Conservation (phyloP, 2,113 vertebrate genomes). For the Ginglymostoma cirratum region DNA sequence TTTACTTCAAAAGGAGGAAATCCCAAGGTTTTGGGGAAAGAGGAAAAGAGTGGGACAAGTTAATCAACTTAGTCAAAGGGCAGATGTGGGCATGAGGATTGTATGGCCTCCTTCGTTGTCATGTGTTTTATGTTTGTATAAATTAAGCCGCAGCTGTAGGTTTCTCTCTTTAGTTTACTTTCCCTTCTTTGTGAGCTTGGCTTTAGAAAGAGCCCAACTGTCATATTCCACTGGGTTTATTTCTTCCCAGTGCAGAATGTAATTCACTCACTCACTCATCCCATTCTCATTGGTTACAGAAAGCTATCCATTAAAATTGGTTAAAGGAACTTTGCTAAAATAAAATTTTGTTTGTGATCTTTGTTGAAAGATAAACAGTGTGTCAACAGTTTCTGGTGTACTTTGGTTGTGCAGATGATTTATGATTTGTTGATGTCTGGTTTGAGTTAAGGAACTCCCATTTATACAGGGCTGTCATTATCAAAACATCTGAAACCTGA, state of each 20-base stretch:
- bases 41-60: not conserved
- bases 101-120: not conserved
- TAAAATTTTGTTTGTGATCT: not conserved
- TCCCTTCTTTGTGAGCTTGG: not conserved
- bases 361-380: not conserved
- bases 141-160: not conserved
- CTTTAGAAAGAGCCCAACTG: not conserved
- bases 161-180: not conserved
- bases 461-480: not conserved
- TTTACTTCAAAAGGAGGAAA: not conserved
- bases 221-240: not conserved
- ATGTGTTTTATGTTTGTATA: not conserved
- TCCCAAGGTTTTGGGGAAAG: not conserved
- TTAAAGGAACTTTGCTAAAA: not conserved
- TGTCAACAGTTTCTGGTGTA: not conserved
- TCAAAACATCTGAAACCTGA: not conserved
- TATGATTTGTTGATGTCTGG: not conserved
- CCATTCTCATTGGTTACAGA: not conserved
- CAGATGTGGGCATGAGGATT: not conserved
- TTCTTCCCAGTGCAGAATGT: not conserved
- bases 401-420: not conserved
- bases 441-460: not conserved
- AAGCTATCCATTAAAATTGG: not conserved
- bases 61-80: not conserved
- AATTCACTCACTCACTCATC: not conserved